Conservation (phyloP, 2,797 vertebrate species). For the Poeciliopsis turneri region DNA sequence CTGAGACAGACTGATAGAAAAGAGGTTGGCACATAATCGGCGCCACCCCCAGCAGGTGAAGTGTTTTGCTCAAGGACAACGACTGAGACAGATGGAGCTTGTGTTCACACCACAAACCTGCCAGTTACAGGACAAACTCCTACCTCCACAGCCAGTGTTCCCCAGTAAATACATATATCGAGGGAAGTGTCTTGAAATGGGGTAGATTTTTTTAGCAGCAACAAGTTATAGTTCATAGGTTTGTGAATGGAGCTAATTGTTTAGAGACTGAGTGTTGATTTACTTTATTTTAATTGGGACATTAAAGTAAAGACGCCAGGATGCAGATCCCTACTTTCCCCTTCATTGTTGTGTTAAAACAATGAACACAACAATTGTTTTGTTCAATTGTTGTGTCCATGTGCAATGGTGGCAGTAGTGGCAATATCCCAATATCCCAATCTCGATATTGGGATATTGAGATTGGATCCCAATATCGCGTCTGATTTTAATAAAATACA, state of each 20-base stretch:
- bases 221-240: background rate
- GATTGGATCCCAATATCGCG: background rate
- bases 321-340: background rate
- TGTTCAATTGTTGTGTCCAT: too few relatives aligned
- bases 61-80: too few relatives aligned
- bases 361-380: too few relatives aligned
- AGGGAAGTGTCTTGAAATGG: background rate
- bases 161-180: background rate
- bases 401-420: too few relatives aligned
- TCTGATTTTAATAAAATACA: background rate
- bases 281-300: background rate
- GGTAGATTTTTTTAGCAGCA: background rate
- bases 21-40: too few relatives aligned
- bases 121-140: background rate
- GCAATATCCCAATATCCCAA: too few relatives aligned
- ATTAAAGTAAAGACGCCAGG: background rate
- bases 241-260: background rate
- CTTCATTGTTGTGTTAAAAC: background rate
- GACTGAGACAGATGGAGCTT: too few relatives aligned
- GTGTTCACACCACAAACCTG: too few relatives aligned
- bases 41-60: too few relatives aligned
- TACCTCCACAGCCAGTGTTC: too few relatives aligned
- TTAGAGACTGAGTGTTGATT: background rate
- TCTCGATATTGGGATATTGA: too few relatives aligned
- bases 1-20: too few relatives aligned